Base-by-base conservation (phyloP, 2,888 invertebrate species). In the Nebria salina region DNA sequence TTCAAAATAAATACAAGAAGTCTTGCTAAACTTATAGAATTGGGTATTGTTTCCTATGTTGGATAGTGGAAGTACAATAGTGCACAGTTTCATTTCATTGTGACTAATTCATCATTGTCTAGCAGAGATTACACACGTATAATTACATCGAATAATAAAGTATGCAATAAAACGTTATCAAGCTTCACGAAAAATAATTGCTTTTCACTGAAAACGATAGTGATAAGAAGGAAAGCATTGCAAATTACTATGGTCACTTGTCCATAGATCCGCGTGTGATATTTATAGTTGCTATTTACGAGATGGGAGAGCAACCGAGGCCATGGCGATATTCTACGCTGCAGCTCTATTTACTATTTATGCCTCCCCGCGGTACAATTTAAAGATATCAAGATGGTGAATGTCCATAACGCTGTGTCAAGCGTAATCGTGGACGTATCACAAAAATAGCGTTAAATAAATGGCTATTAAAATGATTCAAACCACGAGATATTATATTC, bases 331-430 rank as follows among this genome's bases (percentile, higher is more conserved):
- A 68, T 68, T 54, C 77, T 34, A 54, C 73, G 65, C 15, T 76
- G 86, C 86, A 86, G 86, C 87, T 86, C 88, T 88, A 88, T 88
- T 88, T 87, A 88, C 87, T 88, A 88, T 88, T 88, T 88, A 88
- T 88, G 86, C 87, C 86, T 87, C 88, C 88, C 88, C 84, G 84
- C 82, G 87, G 88, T 86, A 86, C 86, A 86, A 85, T 88, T 87
- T 85, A 86, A 87, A 87, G 87, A 87, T 87, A 88, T 88, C 87
- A 88, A 88, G 87, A 88, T 88, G 87, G 87, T 86, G 86, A 85
- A 83, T 85, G 85, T 84, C 83, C 82, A 81, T 83, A 84, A 80
- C 82, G 54, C 54, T 54, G 54, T 54, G 54, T 54, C 54, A 54
- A 8, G 82, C 83, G 68, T 11, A 68, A 68, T 68, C n/a, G 68